Conservation (phyloP, 2,113 vertebrate genomes). For the Pardalotus punctatus region DNA sequence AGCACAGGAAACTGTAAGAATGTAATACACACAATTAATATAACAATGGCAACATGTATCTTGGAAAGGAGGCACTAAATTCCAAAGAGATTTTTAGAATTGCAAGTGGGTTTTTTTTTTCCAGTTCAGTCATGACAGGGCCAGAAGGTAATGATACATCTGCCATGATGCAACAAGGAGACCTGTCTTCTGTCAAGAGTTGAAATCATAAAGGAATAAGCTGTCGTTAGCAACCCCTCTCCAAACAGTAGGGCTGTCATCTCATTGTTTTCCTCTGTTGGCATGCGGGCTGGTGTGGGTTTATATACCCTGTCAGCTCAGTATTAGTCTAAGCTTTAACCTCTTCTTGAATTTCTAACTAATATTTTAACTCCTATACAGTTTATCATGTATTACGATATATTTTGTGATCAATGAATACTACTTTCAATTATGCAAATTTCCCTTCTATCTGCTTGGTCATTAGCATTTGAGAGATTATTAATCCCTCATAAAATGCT, state of each 20-base stretch:
- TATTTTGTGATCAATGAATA: not conserved
- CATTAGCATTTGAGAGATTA: not conserved
- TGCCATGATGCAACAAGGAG: constrained; percentile 93
- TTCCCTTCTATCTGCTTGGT: not conserved
- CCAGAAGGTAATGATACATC: constrained; percentile 95
- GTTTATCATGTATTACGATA: not conserved
- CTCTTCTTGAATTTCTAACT: constrained; percentile 63
- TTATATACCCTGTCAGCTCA: constrained; percentile 78
- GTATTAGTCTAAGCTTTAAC: constrained; percentile 68
- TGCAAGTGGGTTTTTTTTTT: not conserved
- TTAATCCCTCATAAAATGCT: not conserved
- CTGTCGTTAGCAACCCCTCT: constrained; percentile 91
- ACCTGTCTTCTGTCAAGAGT: constrained; percentile 93
- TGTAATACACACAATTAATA: constrained; percentile 3
- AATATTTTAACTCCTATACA: not conserved
- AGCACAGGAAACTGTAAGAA: not conserved
- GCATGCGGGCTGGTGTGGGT: constrained; percentile 67
- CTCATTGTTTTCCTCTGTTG: constrained; percentile 77
- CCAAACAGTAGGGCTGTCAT: constrained; percentile 90
- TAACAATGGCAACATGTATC: not conserved
- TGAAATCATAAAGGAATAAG: constrained; percentile 97
- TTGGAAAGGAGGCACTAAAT: constrained; percentile 54
- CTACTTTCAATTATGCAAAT: not conserved
- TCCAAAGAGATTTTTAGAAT: constrained; percentile 70
- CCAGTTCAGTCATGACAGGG: constrained; percentile 88